phyloP scores from a whole-genome alignment of 2,888 invertebrate species.

The Plusia festucae region DNA sequence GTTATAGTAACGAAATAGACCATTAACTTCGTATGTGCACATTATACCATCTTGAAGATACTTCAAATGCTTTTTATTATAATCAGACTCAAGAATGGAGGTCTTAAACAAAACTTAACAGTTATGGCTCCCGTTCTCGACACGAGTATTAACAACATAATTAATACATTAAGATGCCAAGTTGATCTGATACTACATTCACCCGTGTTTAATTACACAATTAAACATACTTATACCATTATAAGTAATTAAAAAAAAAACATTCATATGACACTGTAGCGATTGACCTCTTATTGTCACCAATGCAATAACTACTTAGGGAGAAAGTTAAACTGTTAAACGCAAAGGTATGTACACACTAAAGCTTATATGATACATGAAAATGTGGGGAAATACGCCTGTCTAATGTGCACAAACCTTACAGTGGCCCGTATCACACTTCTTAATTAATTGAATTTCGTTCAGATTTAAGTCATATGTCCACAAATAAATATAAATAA shows the following conservation, averaged over 20 bases:
- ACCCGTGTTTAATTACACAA: conserved; percentile 62
- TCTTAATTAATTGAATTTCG: conserved; percentile 45
- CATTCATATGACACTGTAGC: conserved; percentile 79
- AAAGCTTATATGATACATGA: conserved; percentile 55
- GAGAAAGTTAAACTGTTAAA: conserved; percentile 49
- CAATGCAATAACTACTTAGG: conserved; percentile 56
- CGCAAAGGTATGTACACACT: conserved; percentile 70
- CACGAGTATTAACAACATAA: conserved; percentile 50
- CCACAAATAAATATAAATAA: conserved; percentile 46
- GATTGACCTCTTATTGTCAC: conserved; percentile 79
- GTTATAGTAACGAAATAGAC: conserved; percentile 1
- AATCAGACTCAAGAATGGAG: not conserved
- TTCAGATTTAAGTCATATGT: conserved; percentile 30
- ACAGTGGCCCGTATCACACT: conserved; percentile 58
- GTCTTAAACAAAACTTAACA: not conserved
- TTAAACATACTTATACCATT: conserved; percentile 63
- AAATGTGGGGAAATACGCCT: conserved; percentile 50
- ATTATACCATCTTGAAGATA: not conserved
- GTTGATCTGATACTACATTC: conserved; percentile 60
- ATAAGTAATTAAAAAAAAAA: conserved; percentile 60
- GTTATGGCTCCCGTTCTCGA: conserved; percentile 11
- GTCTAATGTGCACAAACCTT: conserved; percentile 73
- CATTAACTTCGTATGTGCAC: not conserved
- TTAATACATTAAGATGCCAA: conserved; percentile 66
- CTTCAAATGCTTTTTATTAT: not conserved